Conservation (phyloP, 2,888 invertebrate genomes). For the Blomia tropicalis region DNA sequence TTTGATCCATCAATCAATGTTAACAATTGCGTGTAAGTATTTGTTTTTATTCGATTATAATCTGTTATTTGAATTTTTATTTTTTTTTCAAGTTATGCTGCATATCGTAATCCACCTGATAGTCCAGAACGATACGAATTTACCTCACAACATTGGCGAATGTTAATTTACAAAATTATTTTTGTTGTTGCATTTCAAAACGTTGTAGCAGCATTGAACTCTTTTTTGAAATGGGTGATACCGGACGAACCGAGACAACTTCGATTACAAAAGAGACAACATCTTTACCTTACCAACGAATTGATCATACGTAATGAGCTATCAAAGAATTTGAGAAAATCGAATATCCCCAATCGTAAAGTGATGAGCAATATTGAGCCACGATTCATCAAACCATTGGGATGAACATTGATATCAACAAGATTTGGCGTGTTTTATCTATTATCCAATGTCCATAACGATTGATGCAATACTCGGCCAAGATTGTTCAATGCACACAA, state of each 20-base stretch:
- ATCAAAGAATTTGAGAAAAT: neutral
- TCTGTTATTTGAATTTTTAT: neutral
- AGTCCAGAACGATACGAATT: constrained; percentile 48
- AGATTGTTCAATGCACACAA: neutral
- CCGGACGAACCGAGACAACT: constrained; percentile 75
- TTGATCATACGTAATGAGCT: constrained; percentile 68
- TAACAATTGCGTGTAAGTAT: constrained; percentile 20
- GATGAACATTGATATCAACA: no score
- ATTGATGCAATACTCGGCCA: neutral
- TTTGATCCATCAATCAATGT: neutral
- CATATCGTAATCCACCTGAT: constrained; percentile 57
- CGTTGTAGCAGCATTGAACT: constrained; percentile 73
- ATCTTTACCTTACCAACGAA: constrained; percentile 76
- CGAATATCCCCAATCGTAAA: no score
- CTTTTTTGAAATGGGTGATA: constrained; percentile 75
- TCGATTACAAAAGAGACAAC: constrained; percentile 66
- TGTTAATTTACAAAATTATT: constrained; percentile 69
- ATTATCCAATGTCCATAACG: neutral
- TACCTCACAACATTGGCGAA: constrained; percentile 78
- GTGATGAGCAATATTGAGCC: no score
- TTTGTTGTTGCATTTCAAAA: constrained; percentile 93
- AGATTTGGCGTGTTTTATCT: neutral
- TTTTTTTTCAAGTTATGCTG: constrained; percentile 51
- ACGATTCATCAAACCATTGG: no score
- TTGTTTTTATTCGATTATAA: neutral